Conservation (phyloP, 1,140 invertebrate species). For the Drosophila sp. region DNA sequence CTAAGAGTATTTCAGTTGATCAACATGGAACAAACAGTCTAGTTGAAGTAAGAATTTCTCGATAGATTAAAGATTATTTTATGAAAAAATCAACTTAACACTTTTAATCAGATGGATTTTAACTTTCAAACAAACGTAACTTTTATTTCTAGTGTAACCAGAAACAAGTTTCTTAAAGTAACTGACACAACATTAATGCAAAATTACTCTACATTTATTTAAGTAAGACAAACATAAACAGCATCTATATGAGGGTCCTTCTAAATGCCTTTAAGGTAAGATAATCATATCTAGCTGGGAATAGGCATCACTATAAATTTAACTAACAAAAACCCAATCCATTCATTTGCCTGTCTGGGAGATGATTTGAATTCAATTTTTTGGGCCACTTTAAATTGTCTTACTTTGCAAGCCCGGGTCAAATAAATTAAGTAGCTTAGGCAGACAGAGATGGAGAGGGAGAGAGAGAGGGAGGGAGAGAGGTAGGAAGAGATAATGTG, state of each 20-base stretch:
- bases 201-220: background rate
- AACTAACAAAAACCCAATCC: constrained; percentile 3
- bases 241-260: background rate
- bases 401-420: constrained; percentile 39
- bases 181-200: too few relatives aligned
- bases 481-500: constrained; percentile 26
- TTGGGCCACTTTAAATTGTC: constrained; percentile 56
- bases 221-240: background rate
- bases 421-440: constrained; percentile 79
- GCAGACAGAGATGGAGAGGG: constrained; percentile 56
- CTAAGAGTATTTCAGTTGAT: too few relatives aligned
- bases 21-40: too few relatives aligned
- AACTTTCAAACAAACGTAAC: too few relatives aligned
- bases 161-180: too few relatives aligned
- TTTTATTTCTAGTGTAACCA: too few relatives aligned
- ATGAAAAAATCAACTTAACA: too few relatives aligned
- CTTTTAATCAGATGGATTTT: too few relatives aligned
- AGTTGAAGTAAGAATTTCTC: too few relatives aligned
- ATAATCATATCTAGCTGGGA: background rate
- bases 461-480: constrained; percentile 50
- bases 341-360: constrained; percentile 22
- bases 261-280: background rate
- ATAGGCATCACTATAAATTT: background rate
- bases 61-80: too few relatives aligned
- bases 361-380: constrained; percentile 73